These are phyloP conservation scores for Parapsyche elsis DNA, from an alignment of 1,140 invertebrate species.

Conservation along the genomic window DNA sequence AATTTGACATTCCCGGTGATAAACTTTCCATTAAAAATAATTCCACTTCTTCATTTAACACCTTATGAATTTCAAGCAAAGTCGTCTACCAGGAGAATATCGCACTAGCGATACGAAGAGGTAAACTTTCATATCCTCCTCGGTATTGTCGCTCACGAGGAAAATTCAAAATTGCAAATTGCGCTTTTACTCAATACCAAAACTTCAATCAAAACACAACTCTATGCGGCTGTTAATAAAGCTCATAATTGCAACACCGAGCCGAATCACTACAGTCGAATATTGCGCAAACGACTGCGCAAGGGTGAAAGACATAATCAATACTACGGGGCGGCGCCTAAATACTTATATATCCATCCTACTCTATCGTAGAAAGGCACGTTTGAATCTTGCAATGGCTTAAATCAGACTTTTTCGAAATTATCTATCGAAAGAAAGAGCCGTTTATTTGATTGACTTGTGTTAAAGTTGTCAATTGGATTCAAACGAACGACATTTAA, in stretches of 20 bases:
- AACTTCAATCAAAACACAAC: not conserved
- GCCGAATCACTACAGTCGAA: not conserved
- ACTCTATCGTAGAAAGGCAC: not conserved
- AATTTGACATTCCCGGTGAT: too few relatives aligned
- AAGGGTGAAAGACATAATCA: constrained; percentile 48
- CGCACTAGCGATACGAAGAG: not conserved
- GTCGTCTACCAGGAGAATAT: not conserved
- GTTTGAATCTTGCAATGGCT: too few relatives aligned
- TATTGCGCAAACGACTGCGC: not conserved
- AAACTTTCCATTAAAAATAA: too few relatives aligned
- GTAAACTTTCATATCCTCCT: not conserved
- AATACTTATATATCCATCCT: not conserved
- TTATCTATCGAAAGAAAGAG: too few relatives aligned
- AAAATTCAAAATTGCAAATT: not conserved
- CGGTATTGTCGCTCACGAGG: not conserved
- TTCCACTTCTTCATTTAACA: not conserved
- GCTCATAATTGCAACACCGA: not conserved
- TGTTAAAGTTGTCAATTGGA: too few relatives aligned
- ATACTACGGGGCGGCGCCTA: constrained; percentile 51
- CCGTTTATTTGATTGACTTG: too few relatives aligned
- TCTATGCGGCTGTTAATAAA: not conserved
- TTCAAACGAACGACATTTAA: too few relatives aligned
- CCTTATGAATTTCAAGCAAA: constrained; percentile 1
- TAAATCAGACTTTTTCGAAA: too few relatives aligned
- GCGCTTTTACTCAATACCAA: not conserved